phyloP scores from a whole-genome alignment of 2,113 vertebrate genomes.

The Podocnemis expansa region DNA sequence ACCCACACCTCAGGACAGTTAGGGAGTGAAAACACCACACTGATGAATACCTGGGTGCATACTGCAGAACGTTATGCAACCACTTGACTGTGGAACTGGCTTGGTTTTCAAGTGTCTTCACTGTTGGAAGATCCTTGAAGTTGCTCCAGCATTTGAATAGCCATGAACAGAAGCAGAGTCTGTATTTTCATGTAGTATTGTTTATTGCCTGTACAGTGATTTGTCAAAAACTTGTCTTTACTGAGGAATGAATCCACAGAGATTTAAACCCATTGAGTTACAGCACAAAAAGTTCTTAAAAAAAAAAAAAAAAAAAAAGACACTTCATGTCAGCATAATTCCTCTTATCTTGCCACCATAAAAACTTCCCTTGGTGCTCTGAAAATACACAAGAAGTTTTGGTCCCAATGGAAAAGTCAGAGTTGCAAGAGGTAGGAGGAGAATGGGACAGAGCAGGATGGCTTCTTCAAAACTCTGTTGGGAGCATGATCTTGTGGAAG shows the following conservation, averaged over 20 bases:
- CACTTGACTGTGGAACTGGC: not conserved
- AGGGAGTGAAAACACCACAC: not conserved
- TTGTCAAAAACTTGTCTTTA: not conserved
- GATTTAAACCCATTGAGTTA: not conserved
- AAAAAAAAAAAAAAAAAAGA: too few relatives aligned
- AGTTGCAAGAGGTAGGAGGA: not conserved
- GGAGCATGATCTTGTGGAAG: not conserved
- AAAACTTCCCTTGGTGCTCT: not conserved
- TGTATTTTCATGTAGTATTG: too few relatives aligned
- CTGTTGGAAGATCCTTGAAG: not conserved
- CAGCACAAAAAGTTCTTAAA: not conserved
- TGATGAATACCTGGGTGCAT: not conserved
- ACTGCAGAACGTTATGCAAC: not conserved
- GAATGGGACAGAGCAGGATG: not conserved
- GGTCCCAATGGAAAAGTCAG: not conserved
- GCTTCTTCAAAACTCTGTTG: not conserved
- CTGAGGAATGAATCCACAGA: not conserved
- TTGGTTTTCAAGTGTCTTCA: not conserved
- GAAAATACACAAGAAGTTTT: not conserved
- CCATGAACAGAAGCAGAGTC: not conserved
- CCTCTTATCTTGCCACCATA: accelerated
- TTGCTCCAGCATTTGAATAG: not conserved
- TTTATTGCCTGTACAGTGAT: not conserved
- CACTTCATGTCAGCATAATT: not conserved
- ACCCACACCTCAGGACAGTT: not conserved